Evolutionary conservation across 2,113 vertebrate genomes (phyloP).

Genomic region (Ariopsis seemanni): DNA sequence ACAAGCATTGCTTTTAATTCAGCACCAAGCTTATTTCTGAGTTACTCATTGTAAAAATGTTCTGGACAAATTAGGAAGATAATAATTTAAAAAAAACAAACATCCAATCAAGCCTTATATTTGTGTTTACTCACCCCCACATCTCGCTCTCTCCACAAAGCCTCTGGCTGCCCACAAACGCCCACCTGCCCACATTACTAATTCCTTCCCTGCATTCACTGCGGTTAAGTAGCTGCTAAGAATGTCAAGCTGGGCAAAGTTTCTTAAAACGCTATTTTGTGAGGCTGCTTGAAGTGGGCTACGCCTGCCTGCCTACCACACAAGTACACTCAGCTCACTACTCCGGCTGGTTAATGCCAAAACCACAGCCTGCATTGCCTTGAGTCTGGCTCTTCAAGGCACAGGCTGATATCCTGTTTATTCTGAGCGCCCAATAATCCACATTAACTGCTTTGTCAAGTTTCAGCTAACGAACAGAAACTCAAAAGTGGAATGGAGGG

Average conservation of each 20-base stretch:
- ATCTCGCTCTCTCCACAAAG: slow-evolving; percentile 21
- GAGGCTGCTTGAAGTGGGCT: slow-evolving; percentile 5
- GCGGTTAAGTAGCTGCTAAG: slow-evolving; percentile 25
- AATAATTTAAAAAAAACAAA: background rate
- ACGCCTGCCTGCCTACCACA: background rate
- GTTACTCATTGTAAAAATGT: background rate
- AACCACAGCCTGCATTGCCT: background rate
- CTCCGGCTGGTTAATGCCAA: background rate
- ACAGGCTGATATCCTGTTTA: background rate
- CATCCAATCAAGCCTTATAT: background rate
- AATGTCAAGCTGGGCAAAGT: slow-evolving; percentile 19
- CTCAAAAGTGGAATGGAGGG: background rate
- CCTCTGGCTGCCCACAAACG: slow-evolving; percentile 7
- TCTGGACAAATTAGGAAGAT: background rate
- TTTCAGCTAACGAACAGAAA: background rate
- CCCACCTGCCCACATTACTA: slow-evolving; percentile 42
- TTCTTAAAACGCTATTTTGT: slow-evolving; percentile 6
- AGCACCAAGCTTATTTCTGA: background rate
- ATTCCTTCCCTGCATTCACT: slow-evolving; percentile 36
- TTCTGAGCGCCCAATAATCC: background rate
- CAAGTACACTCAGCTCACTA: background rate
- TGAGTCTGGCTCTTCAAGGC: background rate
- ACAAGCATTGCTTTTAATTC: background rate
- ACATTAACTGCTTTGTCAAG: background rate
- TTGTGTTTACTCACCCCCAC: background rate